Percentiles rank a stretch among this genome's conserved stretches.
phyloP scores from a whole-genome alignment of 2,888 invertebrate species.

The Beris chalybata region DNA sequence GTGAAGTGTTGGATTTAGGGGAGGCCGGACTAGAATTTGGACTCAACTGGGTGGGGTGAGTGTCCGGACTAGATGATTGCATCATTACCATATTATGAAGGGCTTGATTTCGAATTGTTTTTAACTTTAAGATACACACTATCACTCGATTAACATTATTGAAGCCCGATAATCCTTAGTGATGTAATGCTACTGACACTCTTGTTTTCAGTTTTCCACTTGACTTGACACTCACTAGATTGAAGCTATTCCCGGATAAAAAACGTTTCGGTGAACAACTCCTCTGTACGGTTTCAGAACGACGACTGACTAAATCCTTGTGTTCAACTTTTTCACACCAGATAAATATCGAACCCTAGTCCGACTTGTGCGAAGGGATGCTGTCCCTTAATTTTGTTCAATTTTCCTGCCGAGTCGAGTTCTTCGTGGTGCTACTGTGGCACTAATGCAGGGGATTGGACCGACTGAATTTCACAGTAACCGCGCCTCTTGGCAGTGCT shows the following conservation, averaged over 20 bases:
- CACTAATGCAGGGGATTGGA: slow-evolving; percentile 32
- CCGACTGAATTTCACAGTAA: slow-evolving; percentile 37
- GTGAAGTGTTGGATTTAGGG: slow-evolving; percentile 54
- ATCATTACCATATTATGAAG: slow-evolving; percentile 55
- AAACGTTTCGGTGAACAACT: slow-evolving; percentile 34
- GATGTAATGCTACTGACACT: background rate
- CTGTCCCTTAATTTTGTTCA: slow-evolving; percentile 8
- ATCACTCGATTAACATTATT: too few relatives aligned
- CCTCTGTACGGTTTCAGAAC: slow-evolving; percentile 39
- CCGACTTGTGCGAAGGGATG: slow-evolving; percentile 15
- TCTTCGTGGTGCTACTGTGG: background rate
- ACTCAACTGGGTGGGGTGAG: slow-evolving; percentile 51
- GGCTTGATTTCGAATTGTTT: background rate
- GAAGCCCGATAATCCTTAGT: background rate
- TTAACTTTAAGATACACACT: too few relatives aligned
- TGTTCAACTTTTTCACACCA: slow-evolving; percentile 30
- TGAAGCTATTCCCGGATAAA: slow-evolving; percentile 10
- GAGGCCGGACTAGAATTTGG: slow-evolving; percentile 55
- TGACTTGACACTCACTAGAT: slow-evolving; percentile 15
- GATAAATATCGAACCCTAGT: slow-evolving; percentile 23
- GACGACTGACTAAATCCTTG: slow-evolving; percentile 38
- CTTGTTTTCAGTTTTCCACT: slow-evolving; percentile 26
- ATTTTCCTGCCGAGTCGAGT: background rate
- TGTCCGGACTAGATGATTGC: slow-evolving; percentile 51
- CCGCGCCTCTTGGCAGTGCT: slow-evolving; percentile 32